Evolutionary conservation across 2,113 vertebrate species (phyloP), one percentile per base, ranked within the genome.

Genomic region (Penelope pileata): DNA sequence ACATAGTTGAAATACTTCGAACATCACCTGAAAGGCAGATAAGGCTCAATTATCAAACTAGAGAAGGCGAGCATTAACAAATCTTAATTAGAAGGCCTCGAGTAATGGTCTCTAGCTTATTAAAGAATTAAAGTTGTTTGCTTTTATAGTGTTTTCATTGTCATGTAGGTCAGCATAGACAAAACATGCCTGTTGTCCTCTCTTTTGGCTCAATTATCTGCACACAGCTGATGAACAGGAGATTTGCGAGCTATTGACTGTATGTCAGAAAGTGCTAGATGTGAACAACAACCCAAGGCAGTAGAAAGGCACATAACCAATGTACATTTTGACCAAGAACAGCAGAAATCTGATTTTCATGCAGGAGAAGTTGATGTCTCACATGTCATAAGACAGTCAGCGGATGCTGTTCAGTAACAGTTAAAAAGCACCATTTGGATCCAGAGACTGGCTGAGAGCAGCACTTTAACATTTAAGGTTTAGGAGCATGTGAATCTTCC

Each of bases 201-300:
- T 32, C 32, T 84, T 50, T 30, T 47, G 16, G 13, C 32, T 82
- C 60, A 18, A 16, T 62, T 48, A 91, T 9, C 40, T 77, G 43
- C 17, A 38, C 4, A 4, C 5, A 23, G 29, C 0, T 75, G n/a
- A 62, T 58, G 34, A 66, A 21, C 9, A 66, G 40, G 10, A 89
- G 21, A 43, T 6, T 2, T 3, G 7, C 13, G 47, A 73, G 10
- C 4, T 12, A 27, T 58, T 72, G 5, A 27, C 22, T 3, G 0
- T 4, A 43, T 48, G 29, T 24, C 54, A 86, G 2, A 21, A 56
- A 74, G 10, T 42, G 45, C 50, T 73, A 56, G 22, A 83, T 21
- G 30, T 17, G 17, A 88, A 69, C 58, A 58, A 16, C 13, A 67
- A 76, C 14, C 4, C 40, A 47, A 23, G 59, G 36, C 19, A 86